Evolutionary conservation across 1,140 invertebrate genomes (phyloP), one percentile per base, ranked within the genome.

Genomic region (Lucilia sericata): DNA sequence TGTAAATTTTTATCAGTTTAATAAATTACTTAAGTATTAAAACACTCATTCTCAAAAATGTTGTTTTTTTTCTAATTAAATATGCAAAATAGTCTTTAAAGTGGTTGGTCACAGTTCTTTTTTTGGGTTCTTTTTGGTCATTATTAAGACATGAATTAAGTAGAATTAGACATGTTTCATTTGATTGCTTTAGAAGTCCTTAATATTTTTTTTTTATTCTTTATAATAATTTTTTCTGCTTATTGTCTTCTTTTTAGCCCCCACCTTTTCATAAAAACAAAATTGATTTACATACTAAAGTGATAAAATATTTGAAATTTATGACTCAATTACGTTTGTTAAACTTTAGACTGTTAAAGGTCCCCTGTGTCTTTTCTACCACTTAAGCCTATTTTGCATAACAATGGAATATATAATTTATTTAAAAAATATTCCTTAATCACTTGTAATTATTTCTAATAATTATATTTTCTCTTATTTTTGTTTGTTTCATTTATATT

Each of bases 21-120:
- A 42, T 76, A 76, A 76, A 76, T 76, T 76, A 76, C 36, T 13
- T 55, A 17, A 42, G 12, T 55, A 55, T 55, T 17, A 55, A 55
- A 55, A 13, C 17, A n/a, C 34, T 42, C 4, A 14, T 7, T n/a
- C 13, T 42, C 25, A 42, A 7, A 42, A 76, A 19, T 42, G 47
- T 5, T 75, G 7, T 75, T 75, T 12, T 75, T 14, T 76, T 14
- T n/a, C 34, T 76, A 76, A 76, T 76, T 76, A 76, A 76, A 76
- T 42, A 76, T 76, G 74, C 74, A 76, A 76, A 76, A 19, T 42
- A 76, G 74, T 34, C 21, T 34, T 30, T 34, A 75, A 55, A n/a
- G 4, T 5, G 12, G 12, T 55, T 55, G 12, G 51, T 12, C 13
- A 49, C 49, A 55, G 17, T 55, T 17, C 51, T 55, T 55, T 3